phyloP scores from a whole-genome alignment of 2,113 vertebrate genomes.

The Salvelinus sp. region DNA sequence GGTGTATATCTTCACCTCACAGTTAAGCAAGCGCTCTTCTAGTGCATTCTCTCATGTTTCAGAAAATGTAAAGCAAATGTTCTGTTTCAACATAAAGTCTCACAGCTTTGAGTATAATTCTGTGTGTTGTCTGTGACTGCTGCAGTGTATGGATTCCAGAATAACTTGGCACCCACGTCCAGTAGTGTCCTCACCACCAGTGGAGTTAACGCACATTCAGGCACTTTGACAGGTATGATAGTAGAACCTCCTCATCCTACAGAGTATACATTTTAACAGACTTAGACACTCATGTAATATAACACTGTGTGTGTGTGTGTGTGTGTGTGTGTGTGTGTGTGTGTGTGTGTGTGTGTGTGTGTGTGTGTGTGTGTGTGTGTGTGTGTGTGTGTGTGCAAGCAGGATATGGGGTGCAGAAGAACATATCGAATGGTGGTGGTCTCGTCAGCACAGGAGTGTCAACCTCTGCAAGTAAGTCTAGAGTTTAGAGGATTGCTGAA shows the following conservation, averaged over 20 bases:
- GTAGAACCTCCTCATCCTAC: not conserved
- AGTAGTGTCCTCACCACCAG: slow-evolving; percentile 25
- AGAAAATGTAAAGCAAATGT: not conserved
- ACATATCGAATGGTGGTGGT: slow-evolving; percentile 65
- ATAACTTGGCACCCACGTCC: slow-evolving; percentile 76
- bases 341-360: not conserved
- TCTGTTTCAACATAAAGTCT: not conserved
- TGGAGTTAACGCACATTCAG: slow-evolving; percentile 61
- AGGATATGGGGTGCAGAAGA: slow-evolving; percentile 78
- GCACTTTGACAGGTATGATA: slow-evolving; percentile 46
- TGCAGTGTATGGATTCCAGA: slow-evolving; percentile 71
- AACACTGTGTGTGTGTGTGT: no score
- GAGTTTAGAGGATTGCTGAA: no score
- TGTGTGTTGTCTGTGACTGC: no score
- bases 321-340: no score
- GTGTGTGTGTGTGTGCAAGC: no score
- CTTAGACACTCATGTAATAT: no score
- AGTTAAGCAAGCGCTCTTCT: not conserved
- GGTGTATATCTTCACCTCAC: not conserved
- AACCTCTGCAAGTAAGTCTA: slow-evolving; percentile 71
- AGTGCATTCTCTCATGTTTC: not conserved
- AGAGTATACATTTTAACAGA: not conserved
- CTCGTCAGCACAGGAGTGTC: slow-evolving; percentile 66
- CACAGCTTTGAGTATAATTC: not conserved
- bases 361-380: slow-evolving; percentile 1